Percentiles rank a stretch among this genome's conserved stretches.
These are phyloP conservation scores for Trematomus bernacchii DNA, from an alignment of 2,797 vertebrate species.

Conservation along the genomic window DNA sequence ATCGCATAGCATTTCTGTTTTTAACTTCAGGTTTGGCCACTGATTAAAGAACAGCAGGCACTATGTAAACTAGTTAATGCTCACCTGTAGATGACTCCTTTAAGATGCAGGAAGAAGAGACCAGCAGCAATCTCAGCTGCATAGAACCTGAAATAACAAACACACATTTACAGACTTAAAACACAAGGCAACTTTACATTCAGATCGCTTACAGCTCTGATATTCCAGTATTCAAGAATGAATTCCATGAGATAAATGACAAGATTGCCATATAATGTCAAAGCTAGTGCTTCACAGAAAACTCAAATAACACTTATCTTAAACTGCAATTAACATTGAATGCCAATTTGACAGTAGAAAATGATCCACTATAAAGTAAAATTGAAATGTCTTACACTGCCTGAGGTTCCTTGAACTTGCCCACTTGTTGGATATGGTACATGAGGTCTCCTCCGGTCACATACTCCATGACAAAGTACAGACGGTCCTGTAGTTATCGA, in stretches of 20 bases:
- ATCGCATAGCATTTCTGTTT: not conserved
- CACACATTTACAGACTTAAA: conserved; percentile 18
- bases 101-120: conserved; percentile 94
- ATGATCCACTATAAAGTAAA: not conserved
- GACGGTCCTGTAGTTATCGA: conserved; percentile 87
- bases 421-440: conserved; percentile 91
- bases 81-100: conserved; percentile 95
- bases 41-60: not conserved
- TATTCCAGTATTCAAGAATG: not conserved
- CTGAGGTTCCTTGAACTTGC: conserved; percentile 98
- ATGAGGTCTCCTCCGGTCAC: conserved; percentile 98
- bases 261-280: not conserved
- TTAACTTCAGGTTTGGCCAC: not conserved
- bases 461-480: conserved; percentile 99
- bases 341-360: not conserved
- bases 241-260: not conserved
- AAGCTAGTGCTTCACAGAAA: not conserved
- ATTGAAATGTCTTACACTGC: conserved; percentile 90
- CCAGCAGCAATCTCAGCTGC: conserved; percentile 97
- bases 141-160: conserved; percentile 91
- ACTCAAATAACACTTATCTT: not conserved
- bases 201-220: not conserved
- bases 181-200: not conserved
- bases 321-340: not conserved
- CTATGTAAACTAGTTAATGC: conserved; percentile 39